Base-by-base conservation (phyloP, 2,888 invertebrate species). In the Megamerina dolium region DNA sequence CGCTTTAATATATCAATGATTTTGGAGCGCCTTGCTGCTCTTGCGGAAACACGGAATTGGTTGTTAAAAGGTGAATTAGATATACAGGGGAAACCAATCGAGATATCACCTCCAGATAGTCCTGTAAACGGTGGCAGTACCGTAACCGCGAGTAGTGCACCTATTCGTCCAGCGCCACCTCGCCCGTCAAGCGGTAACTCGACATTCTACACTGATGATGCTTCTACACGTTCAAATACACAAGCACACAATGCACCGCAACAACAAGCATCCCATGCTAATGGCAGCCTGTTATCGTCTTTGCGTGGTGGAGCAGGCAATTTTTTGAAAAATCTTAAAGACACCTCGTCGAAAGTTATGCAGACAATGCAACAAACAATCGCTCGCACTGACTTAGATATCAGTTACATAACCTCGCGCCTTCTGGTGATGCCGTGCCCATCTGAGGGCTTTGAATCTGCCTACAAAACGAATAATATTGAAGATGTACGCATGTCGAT, bases 271-370 rank as follows among this genome's bases (percentile, higher is more conserved):
- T 46, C 45, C 18, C 6, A 23, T 23, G 40, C 38, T 41, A 68
- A 60, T 46, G 66, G 80, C 12, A 85, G 88, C 19, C 68, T 90
- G 18, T 87, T 90, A 72, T 86, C 89, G 3, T 90, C 92, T 0
- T 75, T 96, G 23, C 86, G 83, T 66, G 94, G 94, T 18, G 93
- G 94, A 37, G 94, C 95, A 17, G 92, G 94, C 3, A 92, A 84
- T 61, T 83, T 95, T 59, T 76, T 96, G 48, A 93, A 92, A 63
- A 95, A 94, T 64, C 74, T 97, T 20, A 94, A 93, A 69, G 96
- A 96, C 63, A 95, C 94, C 0, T 93, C 95, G 16, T 86, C 85
- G 27, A 95, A 94, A 76, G 93, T 97, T 31, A 94, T 96, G 85
- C 92, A 95, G 68, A 90, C 93, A 27, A 90, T 96, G 52, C 92